Base-by-base conservation (phyloP, 1,140 invertebrate species). In the Cephus cinctus region DNA sequence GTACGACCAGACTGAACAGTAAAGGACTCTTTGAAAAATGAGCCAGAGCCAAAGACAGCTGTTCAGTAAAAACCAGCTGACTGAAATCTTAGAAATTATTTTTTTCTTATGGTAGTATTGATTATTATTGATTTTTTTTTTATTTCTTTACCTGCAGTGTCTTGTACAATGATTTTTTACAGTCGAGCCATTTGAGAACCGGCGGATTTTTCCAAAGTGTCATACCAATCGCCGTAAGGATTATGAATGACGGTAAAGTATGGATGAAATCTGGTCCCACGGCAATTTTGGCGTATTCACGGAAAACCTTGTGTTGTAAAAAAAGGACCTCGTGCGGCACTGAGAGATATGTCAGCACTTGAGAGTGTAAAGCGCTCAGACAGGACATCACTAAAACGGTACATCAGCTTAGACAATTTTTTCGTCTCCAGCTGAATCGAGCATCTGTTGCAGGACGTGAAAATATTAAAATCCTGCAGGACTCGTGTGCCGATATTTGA, bases 251-350 rank as follows among this genome's bases (percentile, higher is more conserved):
- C 0, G 71, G 71, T 5, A 71, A 46, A 3, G 71, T 73, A 38
- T 74, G 71, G 14, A 71, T 65, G 12, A 74, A 74, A 34, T 74
- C 71, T 0, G 67, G 60, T 0, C 71, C 68, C 4, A 74, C 54
- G 8, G 66, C 65, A 27, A 65, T 52, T 57, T 68, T 73, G 4
- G 61, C 70, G 31, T 74, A 74, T 38, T 74, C 69, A 1, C 43
- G 54, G 30, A 65, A 68, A 4, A 74, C 71, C 3, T 52, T 59
- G 39, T 74, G 69, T 41, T 59, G 61, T 1, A 74, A 41, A 5
- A 64, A 46, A 2, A 71, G n/a, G n/a, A 74, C 48, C 41, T 74
- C 63, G 12, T 69, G 57, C 0, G 70, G 69, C 5, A 57, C 46
- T 22, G 47, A 59, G 6, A 74, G 20, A 36, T 70, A 47, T 4